These are phyloP conservation scores for Borostomias antarcticus DNA, from an alignment of 2,797 vertebrate species.

Conservation along the genomic window DNA sequence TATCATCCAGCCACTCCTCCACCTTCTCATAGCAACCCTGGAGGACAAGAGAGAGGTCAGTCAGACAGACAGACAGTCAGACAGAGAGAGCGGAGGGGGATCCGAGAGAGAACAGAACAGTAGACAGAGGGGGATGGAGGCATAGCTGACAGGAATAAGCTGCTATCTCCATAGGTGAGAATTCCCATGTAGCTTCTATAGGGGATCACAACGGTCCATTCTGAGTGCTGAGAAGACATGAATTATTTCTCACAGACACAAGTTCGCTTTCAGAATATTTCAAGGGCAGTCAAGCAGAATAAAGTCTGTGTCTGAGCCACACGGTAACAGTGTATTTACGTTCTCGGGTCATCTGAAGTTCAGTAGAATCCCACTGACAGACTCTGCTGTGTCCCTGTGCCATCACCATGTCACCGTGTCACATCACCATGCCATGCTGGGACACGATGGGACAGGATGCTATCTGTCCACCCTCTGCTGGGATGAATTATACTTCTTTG, in stretches of 20 bases:
- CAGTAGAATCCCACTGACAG: constrained; percentile 10
- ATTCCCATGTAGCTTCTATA: neutral
- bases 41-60: constrained; percentile 26
- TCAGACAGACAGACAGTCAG: neutral
- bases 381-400: neutral
- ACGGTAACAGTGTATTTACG: neutral
- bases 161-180: neutral
- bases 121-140: neutral
- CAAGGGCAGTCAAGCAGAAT: too few species aligned
- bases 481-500: too few species aligned
- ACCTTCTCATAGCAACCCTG: constrained; percentile 96
- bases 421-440: too few species aligned
- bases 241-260: neutral
- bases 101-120: neutral
- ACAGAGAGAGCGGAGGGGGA: constrained; percentile 16
- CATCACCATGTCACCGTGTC: too few species aligned
- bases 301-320: neutral
- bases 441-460: neutral
- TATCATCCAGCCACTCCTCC: constrained; percentile 92
- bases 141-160: neutral
- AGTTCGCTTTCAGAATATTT: neutral
- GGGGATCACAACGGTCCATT: neutral
- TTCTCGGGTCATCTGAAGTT: constrained; percentile 12
- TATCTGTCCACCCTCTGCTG: neutral
- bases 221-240: neutral